These are phyloP conservation scores for Lacerta agilis DNA, from an alignment of 2,797 vertebrate species.

Conservation along the genomic window DNA sequence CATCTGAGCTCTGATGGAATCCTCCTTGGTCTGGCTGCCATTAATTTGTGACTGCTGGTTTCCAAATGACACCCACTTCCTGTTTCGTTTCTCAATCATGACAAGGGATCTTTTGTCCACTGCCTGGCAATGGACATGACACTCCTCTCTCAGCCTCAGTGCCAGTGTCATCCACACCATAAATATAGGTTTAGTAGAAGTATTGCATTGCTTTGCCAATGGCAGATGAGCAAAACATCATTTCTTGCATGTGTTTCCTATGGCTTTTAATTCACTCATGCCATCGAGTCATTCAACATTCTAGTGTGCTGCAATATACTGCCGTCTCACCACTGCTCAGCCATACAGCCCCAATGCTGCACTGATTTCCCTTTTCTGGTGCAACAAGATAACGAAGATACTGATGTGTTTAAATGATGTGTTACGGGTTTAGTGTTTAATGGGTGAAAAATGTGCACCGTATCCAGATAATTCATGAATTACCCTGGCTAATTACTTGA, in stretches of 20 bases:
- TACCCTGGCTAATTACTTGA: constrained; percentile 28
- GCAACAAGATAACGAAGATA: not conserved
- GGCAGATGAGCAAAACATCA: not conserved
- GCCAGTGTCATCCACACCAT: not conserved
- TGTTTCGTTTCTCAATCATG: not conserved
- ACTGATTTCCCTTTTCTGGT: not conserved
- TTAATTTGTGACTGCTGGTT: not conserved
- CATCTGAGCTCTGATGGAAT: not conserved
- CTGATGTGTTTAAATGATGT: not conserved
- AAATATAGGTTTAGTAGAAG: not conserved
- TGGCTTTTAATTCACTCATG: not conserved
- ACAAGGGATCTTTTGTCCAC: not conserved
- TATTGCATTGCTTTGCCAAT: not conserved
- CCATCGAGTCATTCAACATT: not conserved
- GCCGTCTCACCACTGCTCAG: not conserved
- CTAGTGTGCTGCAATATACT: not conserved
- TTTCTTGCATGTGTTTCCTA: not conserved
- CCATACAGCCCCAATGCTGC: not conserved
- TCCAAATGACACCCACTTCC: not conserved
- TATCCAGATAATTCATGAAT: constrained; percentile 22
- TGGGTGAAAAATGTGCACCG: constrained; percentile 13
- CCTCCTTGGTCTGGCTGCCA: not conserved
- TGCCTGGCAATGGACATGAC: not conserved
- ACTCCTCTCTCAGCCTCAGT: not conserved
- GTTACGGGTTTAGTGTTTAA: not conserved